Evolutionary conservation across 2,888 invertebrate genomes (phyloP), one percentile per base, ranked within the genome.

Genomic region (Mythimna impura): DNA sequence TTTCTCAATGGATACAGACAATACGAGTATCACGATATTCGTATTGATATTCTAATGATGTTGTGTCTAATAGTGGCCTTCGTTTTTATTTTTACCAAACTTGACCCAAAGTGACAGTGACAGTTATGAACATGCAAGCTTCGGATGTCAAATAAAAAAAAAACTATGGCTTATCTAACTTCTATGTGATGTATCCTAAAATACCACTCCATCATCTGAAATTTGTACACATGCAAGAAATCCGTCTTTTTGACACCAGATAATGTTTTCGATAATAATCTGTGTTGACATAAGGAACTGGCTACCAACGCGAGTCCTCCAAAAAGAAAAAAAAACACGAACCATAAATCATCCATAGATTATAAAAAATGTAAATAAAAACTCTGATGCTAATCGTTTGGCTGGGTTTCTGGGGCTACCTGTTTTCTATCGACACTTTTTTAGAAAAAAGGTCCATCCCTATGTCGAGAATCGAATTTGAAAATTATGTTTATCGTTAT

Each of bases 371-470:
- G 69, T 73, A 73, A 80, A 78, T 81, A 88, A 85, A 84, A 86
- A 87, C 79, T 83, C 83, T 80, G 91, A 89, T 86, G 90, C 89
- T 92, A 92, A 94, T 93, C 93, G 92, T 89, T 88, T 86, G 88
- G 86, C 86, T 91, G 90, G 89, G 82, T 92, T 92, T 93, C 87
- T 83, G 76, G 68, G 80, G 91, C 95, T 95, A 94, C 94, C 94
- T 94, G 94, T 91, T 89, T 78, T 71, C 30, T 54, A 79, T 70
- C 73, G 40, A 54, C 66, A 43, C 47, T 70, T 82, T 82, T 80
- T 78, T 77, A 14, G 3, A 2, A 50, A 66, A 78, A 79, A 69
- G 58, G 66, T 52, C 10, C n/a, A n/a, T 25, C 54, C 55, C 65
- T 62, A 10, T 34, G 25, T 64, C 20, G 14, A n/a, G 30, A 10